Percentiles rank a stretch among this genome's conserved stretches.
These are phyloP conservation scores for Romanomermis culicivorax DNA, from an alignment of 2,888 invertebrate species.

Conservation along the genomic window DNA sequence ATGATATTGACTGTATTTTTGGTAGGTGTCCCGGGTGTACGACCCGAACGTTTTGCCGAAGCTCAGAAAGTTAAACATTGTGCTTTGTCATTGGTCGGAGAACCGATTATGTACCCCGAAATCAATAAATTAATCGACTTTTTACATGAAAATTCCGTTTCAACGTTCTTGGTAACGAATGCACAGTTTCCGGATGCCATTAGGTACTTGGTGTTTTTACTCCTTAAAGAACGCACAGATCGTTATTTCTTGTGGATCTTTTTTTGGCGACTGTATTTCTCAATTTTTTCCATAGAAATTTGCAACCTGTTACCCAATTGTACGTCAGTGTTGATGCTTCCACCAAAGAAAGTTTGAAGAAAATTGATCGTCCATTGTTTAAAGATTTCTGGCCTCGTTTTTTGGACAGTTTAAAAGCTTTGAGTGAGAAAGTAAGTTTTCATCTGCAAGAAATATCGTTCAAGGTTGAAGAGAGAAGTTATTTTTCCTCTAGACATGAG, in stretches of 20 bases:
- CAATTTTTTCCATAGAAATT: slow-evolving; percentile 12
- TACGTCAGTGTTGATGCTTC: slow-evolving; percentile 41
- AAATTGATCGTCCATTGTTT: slow-evolving; percentile 40
- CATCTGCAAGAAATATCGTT: too few relatives aligned
- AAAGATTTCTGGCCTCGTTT: slow-evolving; percentile 40
- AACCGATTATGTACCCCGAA: slow-evolving; percentile 42
- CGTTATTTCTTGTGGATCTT: too few relatives aligned
- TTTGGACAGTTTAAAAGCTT: slow-evolving; percentile 35
- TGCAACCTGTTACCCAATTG: slow-evolving; percentile 39
- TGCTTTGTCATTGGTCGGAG: slow-evolving; percentile 40
- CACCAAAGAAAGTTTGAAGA: slow-evolving; percentile 38
- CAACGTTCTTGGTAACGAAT: slow-evolving; percentile 40
- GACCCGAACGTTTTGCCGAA: slow-evolving; percentile 34
- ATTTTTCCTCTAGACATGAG: too few relatives aligned
- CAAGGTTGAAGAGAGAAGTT: too few relatives aligned
- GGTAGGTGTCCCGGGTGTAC: slow-evolving; percentile 39
- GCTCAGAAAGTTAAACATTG: slow-evolving; percentile 36
- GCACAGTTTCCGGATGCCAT: slow-evolving; percentile 42
- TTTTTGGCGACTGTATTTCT: background rate
- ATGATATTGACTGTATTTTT: too few relatives aligned
- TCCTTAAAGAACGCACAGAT: background rate
- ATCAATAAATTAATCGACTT: slow-evolving; percentile 36
- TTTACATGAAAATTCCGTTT: slow-evolving; percentile 35
- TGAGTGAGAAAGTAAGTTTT: slow-evolving; percentile 18
- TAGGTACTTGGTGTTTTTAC: slow-evolving; percentile 21